Conservation (phyloP, 2,888 invertebrate genomes). For the Masnerella sp. region DNA sequence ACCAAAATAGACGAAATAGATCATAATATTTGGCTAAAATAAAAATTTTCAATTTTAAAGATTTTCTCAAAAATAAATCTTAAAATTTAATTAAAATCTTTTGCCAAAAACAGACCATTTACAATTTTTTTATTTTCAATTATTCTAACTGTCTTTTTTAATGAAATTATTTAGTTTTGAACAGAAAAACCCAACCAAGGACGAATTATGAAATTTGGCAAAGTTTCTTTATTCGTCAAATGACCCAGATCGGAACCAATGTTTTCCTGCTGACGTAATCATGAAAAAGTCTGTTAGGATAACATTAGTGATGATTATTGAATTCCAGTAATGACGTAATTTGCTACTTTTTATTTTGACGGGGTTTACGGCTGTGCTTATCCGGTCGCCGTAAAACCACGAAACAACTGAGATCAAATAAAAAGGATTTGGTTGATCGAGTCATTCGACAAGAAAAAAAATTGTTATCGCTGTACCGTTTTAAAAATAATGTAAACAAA, state of each 20-base stretch:
- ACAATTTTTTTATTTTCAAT: no score
- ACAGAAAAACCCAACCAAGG: no score
- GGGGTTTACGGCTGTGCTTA: conserved; percentile 10
- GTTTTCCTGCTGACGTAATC: conserved; percentile 23
- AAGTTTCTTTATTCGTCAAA: conserved; percentile 1
- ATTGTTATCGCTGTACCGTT: no score
- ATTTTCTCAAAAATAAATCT: no score
- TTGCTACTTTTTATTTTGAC: conserved; percentile 23
- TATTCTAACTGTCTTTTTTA: no score
- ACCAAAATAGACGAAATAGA: no score
- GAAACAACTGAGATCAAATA: not conserved
- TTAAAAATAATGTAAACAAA: no score
- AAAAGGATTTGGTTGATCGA: not conserved
- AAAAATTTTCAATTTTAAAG: no score
- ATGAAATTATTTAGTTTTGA: no score
- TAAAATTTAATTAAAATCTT: no score
- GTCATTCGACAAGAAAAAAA: not conserved
- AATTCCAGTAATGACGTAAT: conserved; percentile 28
- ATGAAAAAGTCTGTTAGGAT: conserved; percentile 17
- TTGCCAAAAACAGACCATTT: no score
- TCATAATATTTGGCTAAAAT: no score
- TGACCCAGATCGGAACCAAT: conserved; percentile 19
- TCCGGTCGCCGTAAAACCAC: not conserved
- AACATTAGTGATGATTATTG: conserved; percentile 23
- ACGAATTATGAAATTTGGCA: conserved; percentile 5